These are phyloP conservation scores for Apostichopus parvimensis DNA, from an alignment of 35 echinoderm and acorn worm species.

Conservation along the genomic window DNA sequence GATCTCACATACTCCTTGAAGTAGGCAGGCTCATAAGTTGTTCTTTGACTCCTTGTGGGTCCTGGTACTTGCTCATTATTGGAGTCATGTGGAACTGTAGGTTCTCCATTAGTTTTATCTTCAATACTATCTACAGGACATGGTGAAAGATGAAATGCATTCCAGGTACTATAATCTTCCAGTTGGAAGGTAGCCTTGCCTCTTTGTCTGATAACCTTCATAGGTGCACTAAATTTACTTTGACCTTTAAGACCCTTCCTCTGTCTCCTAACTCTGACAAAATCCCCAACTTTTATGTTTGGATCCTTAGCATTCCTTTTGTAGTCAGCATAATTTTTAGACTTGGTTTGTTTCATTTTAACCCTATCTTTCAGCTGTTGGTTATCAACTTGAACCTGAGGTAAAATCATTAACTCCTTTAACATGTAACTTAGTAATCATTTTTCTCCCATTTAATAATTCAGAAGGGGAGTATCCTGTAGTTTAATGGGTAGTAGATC, in stretches of 20 bases:
- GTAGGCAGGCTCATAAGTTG: not conserved
- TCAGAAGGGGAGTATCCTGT: slow-evolving; percentile 68
- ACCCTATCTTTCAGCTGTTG: slow-evolving; percentile 16
- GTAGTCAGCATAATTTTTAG: slow-evolving; percentile 24
- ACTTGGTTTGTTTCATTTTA: slow-evolving; percentile 16
- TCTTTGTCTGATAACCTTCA: slow-evolving; percentile 27
- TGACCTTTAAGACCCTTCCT: slow-evolving; percentile 22
- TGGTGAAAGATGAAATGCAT: slow-evolving; percentile 25
- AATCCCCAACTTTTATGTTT: slow-evolving; percentile 40
- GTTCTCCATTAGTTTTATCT: not conserved
- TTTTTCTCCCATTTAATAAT: slow-evolving; percentile 52
- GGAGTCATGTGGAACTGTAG: not conserved
- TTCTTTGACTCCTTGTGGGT: not conserved
- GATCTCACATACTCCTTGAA: slow-evolving; percentile 32
- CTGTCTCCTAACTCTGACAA: slow-evolving; percentile 20
- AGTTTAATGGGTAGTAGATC: slow-evolving; percentile 66
- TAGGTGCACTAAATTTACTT: slow-evolving; percentile 36
- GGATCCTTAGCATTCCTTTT: slow-evolving; percentile 27
- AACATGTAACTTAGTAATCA: slow-evolving; percentile 49
- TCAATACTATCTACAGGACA: not conserved
- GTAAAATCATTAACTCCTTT: not conserved
- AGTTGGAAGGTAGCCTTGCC: slow-evolving; percentile 45
- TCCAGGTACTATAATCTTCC: slow-evolving; percentile 31
- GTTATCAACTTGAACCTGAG: not conserved
- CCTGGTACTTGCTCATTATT: not conserved